Conservation (phyloP, 2,888 invertebrate genomes). For the Melieria crassipennis region DNA sequence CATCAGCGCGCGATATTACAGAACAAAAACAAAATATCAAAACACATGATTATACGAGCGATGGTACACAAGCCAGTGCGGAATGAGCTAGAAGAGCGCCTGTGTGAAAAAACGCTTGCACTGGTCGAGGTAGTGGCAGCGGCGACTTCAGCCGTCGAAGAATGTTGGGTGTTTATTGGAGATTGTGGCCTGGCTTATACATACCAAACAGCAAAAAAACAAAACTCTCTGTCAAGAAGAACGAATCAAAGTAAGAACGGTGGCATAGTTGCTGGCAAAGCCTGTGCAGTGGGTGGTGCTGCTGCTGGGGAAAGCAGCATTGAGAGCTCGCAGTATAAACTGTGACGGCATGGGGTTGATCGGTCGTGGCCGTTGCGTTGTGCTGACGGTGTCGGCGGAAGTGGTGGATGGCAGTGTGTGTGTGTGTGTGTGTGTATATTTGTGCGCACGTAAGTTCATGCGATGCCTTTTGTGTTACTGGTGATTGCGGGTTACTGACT, state of each 20-base stretch:
- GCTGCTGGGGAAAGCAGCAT: neutral
- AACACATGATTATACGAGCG: conserved; percentile 42
- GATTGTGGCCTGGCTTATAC: conserved; percentile 62
- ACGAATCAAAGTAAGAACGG: conserved; percentile 63
- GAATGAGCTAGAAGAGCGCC: neutral
- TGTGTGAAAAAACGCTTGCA: conserved; percentile 5
- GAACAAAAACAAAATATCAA: conserved; percentile 46
- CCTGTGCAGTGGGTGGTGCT: neutral
- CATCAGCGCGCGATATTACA: conserved; percentile 27
- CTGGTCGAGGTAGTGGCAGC: conserved; percentile 25
- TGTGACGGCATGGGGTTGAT: neutral
- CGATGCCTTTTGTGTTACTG: conserved; percentile 30
- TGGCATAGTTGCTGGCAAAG: conserved; percentile 11
- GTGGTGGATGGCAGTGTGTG: conserved; percentile 17
- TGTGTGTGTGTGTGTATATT: conserved; percentile 5
- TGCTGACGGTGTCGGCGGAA: conserved; percentile 3
- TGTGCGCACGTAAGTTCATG: conserved; percentile 23
- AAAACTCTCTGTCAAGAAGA: conserved; percentile 59
- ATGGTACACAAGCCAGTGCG: neutral
- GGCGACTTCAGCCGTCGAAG: conserved; percentile 28
- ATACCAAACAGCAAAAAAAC: conserved; percentile 54
- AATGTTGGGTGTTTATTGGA: conserved; percentile 61
- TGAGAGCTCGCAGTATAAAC: conserved; percentile 3
- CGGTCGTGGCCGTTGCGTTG: conserved; percentile 1
- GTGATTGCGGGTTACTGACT: conserved; percentile 34